These are phyloP conservation scores for Asobara japonica DNA, from an alignment of 1,140 invertebrate genomes.

Conservation along the genomic window DNA sequence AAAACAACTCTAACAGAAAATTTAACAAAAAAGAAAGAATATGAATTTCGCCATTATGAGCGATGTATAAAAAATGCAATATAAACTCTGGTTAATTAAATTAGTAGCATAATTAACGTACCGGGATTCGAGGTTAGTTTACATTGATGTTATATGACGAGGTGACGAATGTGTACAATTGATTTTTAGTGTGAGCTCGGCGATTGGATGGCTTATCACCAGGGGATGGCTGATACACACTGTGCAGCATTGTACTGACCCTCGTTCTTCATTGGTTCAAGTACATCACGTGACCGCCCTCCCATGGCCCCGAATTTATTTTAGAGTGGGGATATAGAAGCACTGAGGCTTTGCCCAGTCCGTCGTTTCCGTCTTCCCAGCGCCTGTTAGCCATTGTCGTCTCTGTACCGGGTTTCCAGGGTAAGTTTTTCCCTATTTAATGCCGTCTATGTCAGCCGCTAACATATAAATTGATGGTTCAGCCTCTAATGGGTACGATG, in stretches of 20 bases:
- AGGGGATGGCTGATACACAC: not conserved
- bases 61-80: too few species aligned
- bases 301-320: not conserved
- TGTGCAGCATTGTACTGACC: constrained; percentile 14
- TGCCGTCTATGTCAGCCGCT: not conserved
- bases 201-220: not conserved
- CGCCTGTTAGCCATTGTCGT: constrained; percentile 62
- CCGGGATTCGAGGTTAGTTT: too few species aligned
- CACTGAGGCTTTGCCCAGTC: constrained; percentile 50
- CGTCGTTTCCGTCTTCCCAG: constrained; percentile 61
- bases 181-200: constrained; percentile 16
- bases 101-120: too few species aligned
- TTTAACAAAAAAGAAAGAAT: too few species aligned
- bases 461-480: not conserved
- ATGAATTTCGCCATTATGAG: too few species aligned
- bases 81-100: too few species aligned
- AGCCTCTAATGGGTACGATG: not conserved
- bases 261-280: constrained; percentile 23
- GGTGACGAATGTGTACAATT: constrained; percentile 22
- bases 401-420: constrained; percentile 59
- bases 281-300: constrained; percentile 33
- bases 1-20: too few species aligned
- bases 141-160: too few species aligned
- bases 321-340: constrained; percentile 19
- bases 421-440: constrained; percentile 40